phyloP scores from a whole-genome alignment of 2,113 vertebrate genomes.

The Percopsis transmontana region DNA sequence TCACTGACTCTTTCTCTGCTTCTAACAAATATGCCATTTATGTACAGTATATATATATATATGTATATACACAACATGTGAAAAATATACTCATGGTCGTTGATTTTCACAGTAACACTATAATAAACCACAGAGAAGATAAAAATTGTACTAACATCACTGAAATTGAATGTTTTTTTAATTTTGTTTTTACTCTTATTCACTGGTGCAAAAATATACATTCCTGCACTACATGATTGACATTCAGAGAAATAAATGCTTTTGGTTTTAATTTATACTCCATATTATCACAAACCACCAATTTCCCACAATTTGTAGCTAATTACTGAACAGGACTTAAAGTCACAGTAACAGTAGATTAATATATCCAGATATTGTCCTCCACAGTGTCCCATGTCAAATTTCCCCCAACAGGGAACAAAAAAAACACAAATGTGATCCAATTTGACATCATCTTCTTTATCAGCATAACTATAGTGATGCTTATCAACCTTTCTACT shows the following conservation, averaged over 20 bases:
- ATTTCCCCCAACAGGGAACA: background rate
- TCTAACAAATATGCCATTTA: conserved; percentile 15
- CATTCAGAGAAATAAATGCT: conserved; percentile 42
- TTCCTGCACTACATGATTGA: conserved; percentile 37
- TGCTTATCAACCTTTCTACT: background rate
- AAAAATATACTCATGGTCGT: conserved; percentile 48
- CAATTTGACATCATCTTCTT: background rate
- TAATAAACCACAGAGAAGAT: conserved; percentile 29
- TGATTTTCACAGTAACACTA: conserved; percentile 33
- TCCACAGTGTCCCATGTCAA: background rate
- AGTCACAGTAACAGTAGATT: background rate
- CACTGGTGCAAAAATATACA: conserved; percentile 52
- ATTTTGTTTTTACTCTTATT: conserved; percentile 9
- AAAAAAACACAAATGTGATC: background rate
- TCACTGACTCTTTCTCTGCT: conserved; percentile 11
- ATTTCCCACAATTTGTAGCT: background rate
- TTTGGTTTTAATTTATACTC: conserved; percentile 2
- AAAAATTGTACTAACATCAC: conserved; percentile 46
- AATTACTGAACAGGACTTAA: conserved; percentile 3
- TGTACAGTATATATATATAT: conserved; percentile 7
- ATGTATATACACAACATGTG: conserved; percentile 40
- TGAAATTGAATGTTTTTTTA: conserved; percentile 49
- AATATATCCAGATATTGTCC: background rate
- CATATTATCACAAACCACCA: background rate
- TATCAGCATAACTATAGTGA: background rate